phyloP scores from a whole-genome alignment of 2,113 vertebrate genomes.

The Ammodytes dubius region DNA sequence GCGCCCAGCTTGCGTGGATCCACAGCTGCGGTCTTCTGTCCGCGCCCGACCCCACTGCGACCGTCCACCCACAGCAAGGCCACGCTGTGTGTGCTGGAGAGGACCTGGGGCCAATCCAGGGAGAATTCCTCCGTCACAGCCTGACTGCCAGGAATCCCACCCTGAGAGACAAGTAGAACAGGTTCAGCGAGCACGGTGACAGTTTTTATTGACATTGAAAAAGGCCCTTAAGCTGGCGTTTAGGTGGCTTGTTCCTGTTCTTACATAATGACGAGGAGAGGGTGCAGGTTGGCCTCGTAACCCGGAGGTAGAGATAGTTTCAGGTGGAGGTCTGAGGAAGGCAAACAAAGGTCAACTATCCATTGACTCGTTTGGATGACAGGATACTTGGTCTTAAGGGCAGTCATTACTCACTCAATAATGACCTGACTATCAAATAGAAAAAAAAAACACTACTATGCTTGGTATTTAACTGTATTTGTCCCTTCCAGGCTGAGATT shows the following conservation, averaged over 20 bases:
- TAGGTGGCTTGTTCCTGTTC: slow-evolving; percentile 35
- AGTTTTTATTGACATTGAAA: slow-evolving; percentile 5
- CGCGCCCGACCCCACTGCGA: slow-evolving; percentile 76
- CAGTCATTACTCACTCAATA: background rate
- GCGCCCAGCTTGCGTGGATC: slow-evolving; percentile 82
- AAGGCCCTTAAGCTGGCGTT: background rate
- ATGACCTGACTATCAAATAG: slow-evolving; percentile 14
- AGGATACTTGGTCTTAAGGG: background rate
- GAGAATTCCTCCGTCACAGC: slow-evolving; percentile 85
- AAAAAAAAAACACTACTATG: slow-evolving; percentile 27
- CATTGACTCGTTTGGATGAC: background rate
- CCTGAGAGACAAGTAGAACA: slow-evolving; percentile 70
- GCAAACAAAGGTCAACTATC: slow-evolving; percentile 39
- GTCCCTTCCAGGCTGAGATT: slow-evolving; percentile 1
- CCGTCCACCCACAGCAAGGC: slow-evolving; percentile 86
- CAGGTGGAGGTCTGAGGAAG: slow-evolving; percentile 83
- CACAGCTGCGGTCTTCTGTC: slow-evolving; percentile 77
- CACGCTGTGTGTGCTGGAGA: slow-evolving; percentile 80
- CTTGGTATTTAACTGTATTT: slow-evolving; percentile 25
- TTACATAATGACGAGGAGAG: slow-evolving; percentile 88
- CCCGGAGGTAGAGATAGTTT: slow-evolving; percentile 85
- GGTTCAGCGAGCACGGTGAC: slow-evolving; percentile 5
- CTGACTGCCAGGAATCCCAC: slow-evolving; percentile 81
- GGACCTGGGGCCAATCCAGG: slow-evolving; percentile 85
- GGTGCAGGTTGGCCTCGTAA: slow-evolving; percentile 83